Evolutionary conservation across 2,797 vertebrate genomes (phyloP).

Genomic region (Hydrocynus forskahlii): DNA sequence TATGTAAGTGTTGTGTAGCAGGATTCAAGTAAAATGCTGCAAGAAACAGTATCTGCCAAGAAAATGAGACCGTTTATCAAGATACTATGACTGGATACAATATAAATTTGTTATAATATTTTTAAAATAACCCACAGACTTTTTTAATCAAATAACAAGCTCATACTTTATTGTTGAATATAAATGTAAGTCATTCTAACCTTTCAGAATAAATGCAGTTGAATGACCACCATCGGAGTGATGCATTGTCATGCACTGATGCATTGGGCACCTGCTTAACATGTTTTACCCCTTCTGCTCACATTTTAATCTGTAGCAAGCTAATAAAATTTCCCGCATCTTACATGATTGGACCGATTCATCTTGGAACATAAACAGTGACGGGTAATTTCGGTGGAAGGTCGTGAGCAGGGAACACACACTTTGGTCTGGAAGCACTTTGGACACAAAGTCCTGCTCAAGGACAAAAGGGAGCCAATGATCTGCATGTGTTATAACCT

Average conservation of each 20-base stretch:
- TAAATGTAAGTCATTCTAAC: not conserved
- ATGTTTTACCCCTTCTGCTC: not conserved
- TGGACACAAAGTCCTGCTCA: not conserved
- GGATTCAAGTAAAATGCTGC: no score
- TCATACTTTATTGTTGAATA: no score
- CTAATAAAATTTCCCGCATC: not conserved
- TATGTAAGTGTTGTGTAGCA: no score
- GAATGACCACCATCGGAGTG: not conserved
- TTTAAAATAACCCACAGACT: no score
- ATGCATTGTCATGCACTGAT: not conserved
- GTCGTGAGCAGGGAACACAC: not conserved
- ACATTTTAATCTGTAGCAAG: not conserved
- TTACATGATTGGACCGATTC: constrained; percentile 1
- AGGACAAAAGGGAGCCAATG: not conserved
- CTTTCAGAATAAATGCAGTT: not conserved
- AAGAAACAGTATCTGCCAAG: no score
- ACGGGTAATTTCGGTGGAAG: constrained; percentile 10
- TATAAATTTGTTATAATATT: no score
- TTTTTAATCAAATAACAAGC: no score
- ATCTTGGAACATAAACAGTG: constrained; percentile 6
- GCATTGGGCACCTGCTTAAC: not conserved
- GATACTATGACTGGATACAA: no score
- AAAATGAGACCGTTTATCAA: no score
- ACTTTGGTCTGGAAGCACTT: not conserved
- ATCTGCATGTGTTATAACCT: constrained; percentile 5